These are phyloP conservation scores for Oscheius sp. DNA, from an alignment of 2,888 invertebrate species.

Conservation along the genomic window DNA sequence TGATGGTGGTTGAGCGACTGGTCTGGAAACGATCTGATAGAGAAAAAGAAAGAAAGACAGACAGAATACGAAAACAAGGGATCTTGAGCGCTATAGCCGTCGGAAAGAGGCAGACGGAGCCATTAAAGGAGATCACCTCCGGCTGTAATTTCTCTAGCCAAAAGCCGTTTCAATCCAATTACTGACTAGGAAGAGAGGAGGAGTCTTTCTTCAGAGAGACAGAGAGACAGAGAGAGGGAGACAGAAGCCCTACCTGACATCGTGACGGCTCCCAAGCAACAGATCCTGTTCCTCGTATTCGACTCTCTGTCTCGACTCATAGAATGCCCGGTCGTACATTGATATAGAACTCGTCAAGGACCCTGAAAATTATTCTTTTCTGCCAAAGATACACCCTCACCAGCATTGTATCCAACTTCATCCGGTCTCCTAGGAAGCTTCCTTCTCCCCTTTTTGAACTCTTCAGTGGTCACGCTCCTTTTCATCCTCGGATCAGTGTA, in stretches of 20 bases:
- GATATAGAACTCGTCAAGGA: constrained; percentile 31
- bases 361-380: constrained; percentile 6
- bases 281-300: constrained; percentile 20
- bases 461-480: constrained; percentile 55
- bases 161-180: constrained; percentile 1
- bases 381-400: neutral
- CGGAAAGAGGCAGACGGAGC: constrained; percentile 3
- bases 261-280: constrained; percentile 6
- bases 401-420: constrained; percentile 35
- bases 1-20: constrained; percentile 5
- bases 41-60: neutral
- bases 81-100: neutral
- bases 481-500: constrained; percentile 40
- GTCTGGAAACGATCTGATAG: constrained; percentile 2
- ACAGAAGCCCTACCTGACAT: constrained; percentile 5
- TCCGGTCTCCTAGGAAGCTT: constrained; percentile 54
- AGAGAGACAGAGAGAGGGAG: no score
- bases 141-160: constrained; percentile 17
- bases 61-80: neutral
- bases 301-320: constrained; percentile 13
- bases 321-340: constrained; percentile 35
- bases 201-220: no score
- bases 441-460: constrained; percentile 48
- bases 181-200: neutral
- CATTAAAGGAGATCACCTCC: constrained; percentile 24